Conservation (phyloP, 2,113 vertebrate genomes). For the Speoplatyrhinus poulsoni region DNA sequence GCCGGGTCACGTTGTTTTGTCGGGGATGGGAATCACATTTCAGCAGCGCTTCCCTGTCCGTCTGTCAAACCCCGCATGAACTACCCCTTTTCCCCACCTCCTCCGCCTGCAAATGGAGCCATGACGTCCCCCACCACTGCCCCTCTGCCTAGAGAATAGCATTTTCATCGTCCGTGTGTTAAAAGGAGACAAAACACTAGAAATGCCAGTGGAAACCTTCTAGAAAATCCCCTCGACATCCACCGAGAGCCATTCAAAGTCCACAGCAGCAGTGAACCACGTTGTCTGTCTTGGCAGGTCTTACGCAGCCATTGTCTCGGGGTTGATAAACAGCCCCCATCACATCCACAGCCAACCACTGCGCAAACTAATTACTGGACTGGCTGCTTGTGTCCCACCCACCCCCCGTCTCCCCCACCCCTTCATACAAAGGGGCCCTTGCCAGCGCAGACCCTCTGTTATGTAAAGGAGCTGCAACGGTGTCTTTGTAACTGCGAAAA, state of each 20-base stretch:
- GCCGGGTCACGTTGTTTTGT: constrained; percentile 1
- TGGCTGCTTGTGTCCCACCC: constrained; percentile 55
- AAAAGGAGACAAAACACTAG: constrained; percentile 28
- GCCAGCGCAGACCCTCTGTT: constrained; percentile 40
- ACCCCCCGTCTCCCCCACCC: constrained; percentile 37
- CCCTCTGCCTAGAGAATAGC: constrained; percentile 34
- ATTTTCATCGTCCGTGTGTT: constrained; percentile 51
- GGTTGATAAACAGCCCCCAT: constrained; percentile 57
- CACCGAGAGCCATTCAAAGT: constrained; percentile 38
- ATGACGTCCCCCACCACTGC: constrained; percentile 9
- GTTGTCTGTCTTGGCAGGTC: constrained; percentile 55
- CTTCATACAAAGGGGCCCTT: constrained; percentile 44
- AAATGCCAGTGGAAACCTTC: constrained; percentile 33
- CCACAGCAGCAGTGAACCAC: constrained; percentile 50
- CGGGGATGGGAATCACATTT: constrained; percentile 4
- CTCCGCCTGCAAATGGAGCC: constrained; percentile 27
- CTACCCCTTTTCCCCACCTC: constrained; percentile 5
- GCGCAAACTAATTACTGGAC: constrained; percentile 67
- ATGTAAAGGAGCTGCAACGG: constrained; percentile 48
- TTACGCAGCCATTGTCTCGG: constrained; percentile 58
- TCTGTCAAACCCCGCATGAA: constrained; percentile 13
- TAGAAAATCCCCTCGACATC: constrained; percentile 41
- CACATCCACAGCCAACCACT: constrained; percentile 50
- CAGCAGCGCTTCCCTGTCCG: neutral
- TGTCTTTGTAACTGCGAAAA: constrained; percentile 34